Base-by-base conservation (phyloP, 2,113 vertebrate genomes). In the Murina feae region DNA sequence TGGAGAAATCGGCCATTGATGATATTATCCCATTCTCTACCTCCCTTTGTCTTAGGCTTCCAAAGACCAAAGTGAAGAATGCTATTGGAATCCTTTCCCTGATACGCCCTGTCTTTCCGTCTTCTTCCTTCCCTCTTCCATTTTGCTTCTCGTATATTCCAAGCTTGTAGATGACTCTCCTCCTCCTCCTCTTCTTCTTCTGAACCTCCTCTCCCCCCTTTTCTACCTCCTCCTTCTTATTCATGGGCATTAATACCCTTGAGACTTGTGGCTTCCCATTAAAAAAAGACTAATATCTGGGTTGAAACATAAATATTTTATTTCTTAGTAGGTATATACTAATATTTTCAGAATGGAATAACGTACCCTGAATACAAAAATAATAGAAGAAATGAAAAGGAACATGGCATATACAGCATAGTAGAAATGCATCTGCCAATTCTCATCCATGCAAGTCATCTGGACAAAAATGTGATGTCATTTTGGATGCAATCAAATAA, bases 1-100 rank as follows among this genome's bases (percentile, higher is more conserved):
- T 17, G 53, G n/a, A 91, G 51, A 60, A 42, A 44, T 28, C 37
- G 20, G 5, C 9, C 5, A 65, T 13, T 65, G 23, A 35, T 9
- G 66, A 18, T 74, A 9, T 18, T 66, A 44, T 28, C 53, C 1
- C 9, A 28, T 65, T 49, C 5, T 91, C 21, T 72, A 86, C 68
- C 58, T 91, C 17, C 66, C 1, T 44, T 44, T 63, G 1, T 68
- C 12, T 83, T 83, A 42, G 49, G 10, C 8, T 60, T 51, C 9
- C 8, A 4, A 53, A 80, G 25, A 20, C 7, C 13, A 74, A 68
- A 69, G 21, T 68, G 49, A 87, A 86, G 6, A 74, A n/a, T n/a
- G 3, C 0, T 5, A 12, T 25, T 58, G 17, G 6, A 39, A 6
- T 47, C 4, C 0, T 11, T 75, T 63, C 25, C 2, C 4, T 49